Conservation (phyloP, 2,888 invertebrate species). For the Arge pagana region DNA sequence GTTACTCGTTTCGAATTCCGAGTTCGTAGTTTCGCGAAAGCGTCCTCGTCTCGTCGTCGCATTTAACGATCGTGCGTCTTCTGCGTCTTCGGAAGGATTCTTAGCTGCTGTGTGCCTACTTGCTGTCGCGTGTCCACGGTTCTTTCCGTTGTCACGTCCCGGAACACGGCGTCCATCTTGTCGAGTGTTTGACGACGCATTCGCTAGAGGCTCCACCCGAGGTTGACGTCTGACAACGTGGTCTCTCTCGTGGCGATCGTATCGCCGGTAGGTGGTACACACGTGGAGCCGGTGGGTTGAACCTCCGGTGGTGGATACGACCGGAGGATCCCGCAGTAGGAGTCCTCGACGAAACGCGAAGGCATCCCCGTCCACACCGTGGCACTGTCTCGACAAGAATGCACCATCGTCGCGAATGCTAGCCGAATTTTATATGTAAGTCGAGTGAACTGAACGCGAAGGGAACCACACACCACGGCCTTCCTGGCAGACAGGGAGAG, state of each 20-base stretch:
- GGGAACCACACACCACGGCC: conserved; percentile 35
- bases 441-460: conserved; percentile 35
- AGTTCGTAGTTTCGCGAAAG: too few species aligned
- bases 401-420: conserved; percentile 32
- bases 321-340: too few species aligned
- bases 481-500: conserved; percentile 57
- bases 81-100: too few species aligned
- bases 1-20: too few species aligned
- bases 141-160: too few species aligned
- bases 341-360: conserved; percentile 5
- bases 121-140: too few species aligned
- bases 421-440: conserved; percentile 44
- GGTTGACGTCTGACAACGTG: conserved; percentile 28
- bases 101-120: too few species aligned
- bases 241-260: conserved; percentile 4
- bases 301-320: conserved; percentile 25
- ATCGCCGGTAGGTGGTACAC: conserved; percentile 24
- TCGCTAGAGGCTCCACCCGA: conserved; percentile 15
- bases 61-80: too few species aligned
- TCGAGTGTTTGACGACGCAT: conserved; percentile 9
- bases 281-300: conserved; percentile 30
- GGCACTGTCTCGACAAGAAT: conserved; percentile 40
- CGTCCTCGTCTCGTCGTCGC: too few species aligned
- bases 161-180: conserved; percentile 18
- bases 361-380: conserved; percentile 34